Conservation (phyloP, 2,888 invertebrate species). For the Allophyes oxyacanthae region DNA sequence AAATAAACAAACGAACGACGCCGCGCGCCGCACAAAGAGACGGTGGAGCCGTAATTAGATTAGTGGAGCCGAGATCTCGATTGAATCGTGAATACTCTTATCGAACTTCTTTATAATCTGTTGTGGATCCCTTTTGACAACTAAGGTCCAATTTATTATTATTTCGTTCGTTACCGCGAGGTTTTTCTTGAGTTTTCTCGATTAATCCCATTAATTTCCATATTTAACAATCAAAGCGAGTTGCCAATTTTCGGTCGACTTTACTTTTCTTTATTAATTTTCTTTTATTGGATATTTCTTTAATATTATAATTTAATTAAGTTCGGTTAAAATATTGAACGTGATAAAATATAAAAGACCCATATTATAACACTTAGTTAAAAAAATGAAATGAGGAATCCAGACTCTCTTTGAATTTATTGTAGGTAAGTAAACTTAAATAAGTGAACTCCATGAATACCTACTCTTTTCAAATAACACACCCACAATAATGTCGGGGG, state of each 20-base stretch:
- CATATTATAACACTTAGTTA: not conserved
- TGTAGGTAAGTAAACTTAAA: no score
- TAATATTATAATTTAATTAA: conserved; percentile 13
- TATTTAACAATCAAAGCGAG: conserved; percentile 44
- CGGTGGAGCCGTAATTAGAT: conserved; percentile 80
- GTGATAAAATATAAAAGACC: not conserved
- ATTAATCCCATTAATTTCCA: conserved; percentile 48
- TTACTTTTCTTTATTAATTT: conserved; percentile 24
- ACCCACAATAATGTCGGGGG: no score
- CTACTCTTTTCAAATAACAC: no score
- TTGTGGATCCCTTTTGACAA: conserved; percentile 64
- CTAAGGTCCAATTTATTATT: conserved; percentile 58
- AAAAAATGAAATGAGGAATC: no score
- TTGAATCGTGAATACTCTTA: conserved; percentile 66
- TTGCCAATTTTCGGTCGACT: conserved; percentile 26
- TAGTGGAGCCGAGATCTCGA: conserved; percentile 73
- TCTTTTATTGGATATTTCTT: conserved; percentile 8
- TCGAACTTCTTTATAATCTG: conserved; percentile 69
- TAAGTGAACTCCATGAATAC: no score
- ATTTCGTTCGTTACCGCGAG: conserved; percentile 48
- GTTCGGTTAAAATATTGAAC: not conserved
- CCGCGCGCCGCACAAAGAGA: conserved; percentile 68
- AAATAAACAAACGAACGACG: conserved; percentile 73
- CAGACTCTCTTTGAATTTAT: no score
- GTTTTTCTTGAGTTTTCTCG: conserved; percentile 42